Base-by-base conservation (phyloP, 1,140 invertebrate genomes). In the Eumeta japonica region DNA sequence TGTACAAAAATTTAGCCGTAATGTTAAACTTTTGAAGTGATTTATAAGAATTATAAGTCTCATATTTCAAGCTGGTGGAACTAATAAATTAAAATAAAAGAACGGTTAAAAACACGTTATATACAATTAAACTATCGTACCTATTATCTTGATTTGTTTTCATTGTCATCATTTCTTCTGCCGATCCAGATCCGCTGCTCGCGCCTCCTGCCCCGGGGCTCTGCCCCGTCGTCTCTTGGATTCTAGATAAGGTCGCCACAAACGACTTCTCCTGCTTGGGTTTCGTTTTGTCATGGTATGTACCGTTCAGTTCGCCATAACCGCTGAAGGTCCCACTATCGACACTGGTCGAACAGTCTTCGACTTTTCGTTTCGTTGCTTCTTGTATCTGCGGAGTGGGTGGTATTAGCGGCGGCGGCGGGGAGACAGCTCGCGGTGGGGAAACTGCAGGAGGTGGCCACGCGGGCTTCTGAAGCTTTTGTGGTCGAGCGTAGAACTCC, bases 401-500 rank as follows among this genome's bases (percentile, higher is more conserved):
- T 2, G 40, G 49, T 34, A 50, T 53, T 16, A 33, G 48, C n/a
- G 48, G 40, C 2, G 58, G 65, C 16, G 63, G 62, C n/a, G 66
- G 61, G 1, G 64, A 66, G 4, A 61, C 52, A 15, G 63, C 52
- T 24, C 57, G 63, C 28, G 58, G 62, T 11, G 59, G 67, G n/a
- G 65, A 67, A 1, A 58, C 49, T 11, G 62, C 52, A 2, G 60
- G 74, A 0, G 87, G 87, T 0, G 87, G 87, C 87, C 87, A 89
- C 1, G 84, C 77, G 13, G 84, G 81, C 40, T 81, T 81, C 35
- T 84, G 82, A 28, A 89, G 58, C 52, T 88, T 89, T 50, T 88
- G 86, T 1, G 87, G 86, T 48, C 85, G 76, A 3, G 84, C 82
- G 50, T 89, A 88, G 52, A 89, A 89, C 53, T 89, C 87, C 32